These are phyloP conservation scores for Eupelmus urozonus DNA, from an alignment of 2,888 invertebrate genomes.

Conservation along the genomic window DNA sequence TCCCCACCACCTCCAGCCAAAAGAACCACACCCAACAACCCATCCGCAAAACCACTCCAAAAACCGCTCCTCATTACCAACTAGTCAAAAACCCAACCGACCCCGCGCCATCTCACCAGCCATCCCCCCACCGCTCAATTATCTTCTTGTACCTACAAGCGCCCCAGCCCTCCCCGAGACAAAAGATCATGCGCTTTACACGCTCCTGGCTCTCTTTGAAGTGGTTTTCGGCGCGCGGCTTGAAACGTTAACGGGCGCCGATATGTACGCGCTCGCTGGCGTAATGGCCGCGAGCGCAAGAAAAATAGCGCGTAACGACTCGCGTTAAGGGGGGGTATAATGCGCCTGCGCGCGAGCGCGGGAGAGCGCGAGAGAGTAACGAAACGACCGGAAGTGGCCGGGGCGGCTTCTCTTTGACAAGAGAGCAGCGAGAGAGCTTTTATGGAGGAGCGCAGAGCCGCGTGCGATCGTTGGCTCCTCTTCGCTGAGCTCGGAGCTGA, in stretches of 20 bases:
- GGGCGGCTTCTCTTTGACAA: slow-evolving; percentile 66
- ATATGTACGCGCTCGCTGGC: no score
- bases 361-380: slow-evolving; percentile 18
- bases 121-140: slow-evolving; percentile 36
- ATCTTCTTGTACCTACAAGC: slow-evolving; percentile 45
- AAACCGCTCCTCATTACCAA: no score
- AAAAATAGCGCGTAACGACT: slow-evolving; percentile 55
- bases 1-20: no score
- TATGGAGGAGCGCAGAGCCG: slow-evolving; percentile 38
- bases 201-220: slow-evolving; percentile 62
- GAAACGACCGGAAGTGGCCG: slow-evolving; percentile 67
- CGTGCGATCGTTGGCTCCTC: no score
- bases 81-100: no score
- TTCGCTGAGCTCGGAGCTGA: no score
- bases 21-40: no score
- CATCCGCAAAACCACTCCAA: no score
- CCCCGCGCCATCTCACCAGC: no score
- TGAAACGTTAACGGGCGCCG: slow-evolving; percentile 55
- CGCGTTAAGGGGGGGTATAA: no score
- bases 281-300: slow-evolving; percentile 46
- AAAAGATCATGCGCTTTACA: slow-evolving; percentile 34
- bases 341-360: slow-evolving; percentile 54
- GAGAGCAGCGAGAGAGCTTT: slow-evolving; percentile 52
- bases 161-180: slow-evolving; percentile 15
- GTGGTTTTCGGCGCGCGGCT: slow-evolving; percentile 62